Evolutionary conservation across 2,888 invertebrate species (phyloP).

Genomic region (Campoplex capitator): DNA sequence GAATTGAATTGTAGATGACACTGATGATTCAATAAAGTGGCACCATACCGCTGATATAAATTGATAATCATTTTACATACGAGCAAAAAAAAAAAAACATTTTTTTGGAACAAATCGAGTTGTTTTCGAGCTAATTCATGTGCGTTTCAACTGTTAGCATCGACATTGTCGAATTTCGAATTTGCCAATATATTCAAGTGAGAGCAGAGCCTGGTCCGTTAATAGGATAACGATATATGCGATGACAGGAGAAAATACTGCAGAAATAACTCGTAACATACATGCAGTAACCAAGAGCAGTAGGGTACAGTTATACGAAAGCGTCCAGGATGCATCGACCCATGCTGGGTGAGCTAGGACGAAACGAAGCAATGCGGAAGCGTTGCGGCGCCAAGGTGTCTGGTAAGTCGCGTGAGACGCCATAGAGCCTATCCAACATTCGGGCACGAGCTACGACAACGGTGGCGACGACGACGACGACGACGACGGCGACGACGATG

Average conservation of each 20-base stretch:
- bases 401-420: constrained; percentile 74
- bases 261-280: background rate
- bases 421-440: constrained; percentile 70
- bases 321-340: constrained; percentile 70
- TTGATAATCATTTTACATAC: background rate
- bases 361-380: constrained; percentile 74
- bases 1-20: background rate
- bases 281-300: constrained; percentile 3
- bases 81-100: background rate
- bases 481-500: constrained; percentile 45
- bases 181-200: background rate
- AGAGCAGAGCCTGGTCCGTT: background rate
- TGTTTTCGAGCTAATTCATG: background rate
- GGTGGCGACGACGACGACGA: constrained; percentile 30
- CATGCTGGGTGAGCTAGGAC: constrained; percentile 64
- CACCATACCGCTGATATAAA: background rate
- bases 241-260: background rate
- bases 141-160: background rate
- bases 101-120: background rate
- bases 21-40: too few species aligned
- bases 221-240: background rate
- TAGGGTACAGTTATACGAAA: constrained; percentile 39
- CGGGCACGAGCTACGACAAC: constrained; percentile 55
- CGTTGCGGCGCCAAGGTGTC: constrained; percentile 73
- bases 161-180: background rate